Conservation (phyloP, 2,113 vertebrate genomes). For the Rhodinocichla rosea region DNA sequence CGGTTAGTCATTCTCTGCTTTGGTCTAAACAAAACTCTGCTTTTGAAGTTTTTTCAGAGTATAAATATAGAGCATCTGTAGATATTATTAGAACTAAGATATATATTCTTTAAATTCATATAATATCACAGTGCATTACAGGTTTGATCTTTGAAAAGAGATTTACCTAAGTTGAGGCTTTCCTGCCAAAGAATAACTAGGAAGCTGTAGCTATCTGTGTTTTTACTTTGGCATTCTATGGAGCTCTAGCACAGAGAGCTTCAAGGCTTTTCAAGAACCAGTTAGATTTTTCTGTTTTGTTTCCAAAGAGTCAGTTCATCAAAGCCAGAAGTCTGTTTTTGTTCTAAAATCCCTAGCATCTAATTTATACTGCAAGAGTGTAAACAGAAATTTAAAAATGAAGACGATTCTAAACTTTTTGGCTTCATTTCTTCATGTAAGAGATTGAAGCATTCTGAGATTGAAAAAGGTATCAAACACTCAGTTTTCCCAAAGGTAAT, state of each 20-base stretch:
- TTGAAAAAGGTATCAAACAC: background rate
- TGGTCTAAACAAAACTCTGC: background rate
- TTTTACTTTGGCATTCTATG: background rate
- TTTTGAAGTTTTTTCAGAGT: background rate
- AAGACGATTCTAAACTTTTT: background rate
- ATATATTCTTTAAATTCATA: background rate
- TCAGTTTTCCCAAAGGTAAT: background rate
- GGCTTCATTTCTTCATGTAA: background rate
- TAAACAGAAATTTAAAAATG: background rate
- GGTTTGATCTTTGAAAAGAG: background rate
- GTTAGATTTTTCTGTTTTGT: background rate
- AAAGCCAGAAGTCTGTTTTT: background rate
- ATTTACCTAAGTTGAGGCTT: background rate
- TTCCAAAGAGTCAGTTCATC: background rate
- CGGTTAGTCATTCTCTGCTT: background rate
- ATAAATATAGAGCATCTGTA: background rate
- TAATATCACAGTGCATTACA: background rate
- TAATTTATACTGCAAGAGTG: background rate
- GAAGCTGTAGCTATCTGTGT: background rate
- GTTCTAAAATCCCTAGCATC: background rate
- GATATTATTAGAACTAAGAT: background rate
- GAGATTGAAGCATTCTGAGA: background rate
- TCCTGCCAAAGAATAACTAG: background rate
- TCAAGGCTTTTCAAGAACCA: background rate
- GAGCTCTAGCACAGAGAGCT: background rate